phyloP scores from a whole-genome alignment of 2,113 vertebrate genomes.

The Tragelaphus imberbis region DNA sequence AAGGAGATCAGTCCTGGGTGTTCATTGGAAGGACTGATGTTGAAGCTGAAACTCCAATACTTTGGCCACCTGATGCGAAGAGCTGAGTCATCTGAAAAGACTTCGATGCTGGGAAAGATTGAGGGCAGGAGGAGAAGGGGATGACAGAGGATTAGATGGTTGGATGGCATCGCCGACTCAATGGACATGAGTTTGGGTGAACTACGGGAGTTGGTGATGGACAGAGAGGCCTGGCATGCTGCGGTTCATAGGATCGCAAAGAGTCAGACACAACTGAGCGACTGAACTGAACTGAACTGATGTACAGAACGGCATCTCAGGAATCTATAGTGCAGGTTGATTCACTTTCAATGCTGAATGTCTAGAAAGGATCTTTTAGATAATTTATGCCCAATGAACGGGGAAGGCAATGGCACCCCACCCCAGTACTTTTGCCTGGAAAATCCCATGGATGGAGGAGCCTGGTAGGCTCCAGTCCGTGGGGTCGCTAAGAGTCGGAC shows the following conservation, averaged over 20 bases:
- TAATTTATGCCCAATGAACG: neutral
- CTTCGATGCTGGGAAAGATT: too few species aligned
- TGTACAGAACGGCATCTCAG: neutral
- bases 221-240: neutral
- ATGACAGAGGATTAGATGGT: neutral
- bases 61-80: too few species aligned
- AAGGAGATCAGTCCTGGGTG: too few species aligned
- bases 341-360: neutral
- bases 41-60: too few species aligned
- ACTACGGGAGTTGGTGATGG: neutral
- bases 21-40: too few species aligned
- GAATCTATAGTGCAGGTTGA: neutral
- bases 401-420: too few species aligned
- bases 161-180: neutral
- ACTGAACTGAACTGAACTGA: neutral
- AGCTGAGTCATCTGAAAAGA: too few species aligned
- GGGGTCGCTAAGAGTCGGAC: too few species aligned
- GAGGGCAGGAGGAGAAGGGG: neutral
- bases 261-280: fast-evolving
- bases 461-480: too few species aligned
- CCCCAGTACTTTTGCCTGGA: too few species aligned
- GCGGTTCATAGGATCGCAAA: neutral
- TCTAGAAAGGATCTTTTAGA: neutral
- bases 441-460: too few species aligned
- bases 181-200: neutral